These are phyloP conservation scores for Sylvia borin DNA, from an alignment of 2,797 vertebrate genomes.

Conservation along the genomic window DNA sequence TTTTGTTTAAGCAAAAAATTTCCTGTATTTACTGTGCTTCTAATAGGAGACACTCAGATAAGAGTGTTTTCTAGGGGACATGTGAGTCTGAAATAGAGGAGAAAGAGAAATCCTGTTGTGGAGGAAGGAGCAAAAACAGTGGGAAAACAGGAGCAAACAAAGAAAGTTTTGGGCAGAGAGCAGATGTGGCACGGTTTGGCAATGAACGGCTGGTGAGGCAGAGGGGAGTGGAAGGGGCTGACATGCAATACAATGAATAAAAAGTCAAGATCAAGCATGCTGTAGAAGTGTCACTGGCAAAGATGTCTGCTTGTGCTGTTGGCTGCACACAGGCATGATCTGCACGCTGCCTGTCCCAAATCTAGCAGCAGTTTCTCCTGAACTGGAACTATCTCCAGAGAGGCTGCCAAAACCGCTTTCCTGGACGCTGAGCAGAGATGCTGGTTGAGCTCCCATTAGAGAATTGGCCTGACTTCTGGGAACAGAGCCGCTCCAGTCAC, in stretches of 20 bases:
- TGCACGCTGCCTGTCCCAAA: not conserved
- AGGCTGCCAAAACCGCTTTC: constrained; percentile 26
- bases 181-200: not conserved
- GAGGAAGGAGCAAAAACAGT: not conserved
- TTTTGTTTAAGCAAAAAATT: not conserved
- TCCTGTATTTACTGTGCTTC: not conserved
- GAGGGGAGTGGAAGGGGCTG: not conserved
- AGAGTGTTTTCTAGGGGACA: not conserved
- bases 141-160: not conserved
- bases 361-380: constrained; percentile 31
- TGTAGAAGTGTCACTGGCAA: not conserved
- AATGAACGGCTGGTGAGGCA: not conserved
- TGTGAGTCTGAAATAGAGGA: not conserved
- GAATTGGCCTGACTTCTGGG: constrained; percentile 39
- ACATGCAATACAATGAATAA: not conserved
- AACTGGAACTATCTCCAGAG: constrained; percentile 1
- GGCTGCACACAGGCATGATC: not conserved
- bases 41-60: not conserved
- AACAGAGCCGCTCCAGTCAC: not conserved
- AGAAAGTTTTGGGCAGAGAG: not conserved
- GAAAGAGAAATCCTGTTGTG: not conserved
- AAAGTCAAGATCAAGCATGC: constrained; percentile 15
- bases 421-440: constrained; percentile 8
- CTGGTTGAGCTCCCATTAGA: constrained; percentile 13
- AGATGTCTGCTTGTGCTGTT: not conserved